A percentile compares a stretch with the other conserved stretches of the same genome.
These are phyloP conservation scores for Pseudochirops cupreus DNA, from an alignment of 2,797 vertebrate genomes.

Conservation along the genomic window DNA sequence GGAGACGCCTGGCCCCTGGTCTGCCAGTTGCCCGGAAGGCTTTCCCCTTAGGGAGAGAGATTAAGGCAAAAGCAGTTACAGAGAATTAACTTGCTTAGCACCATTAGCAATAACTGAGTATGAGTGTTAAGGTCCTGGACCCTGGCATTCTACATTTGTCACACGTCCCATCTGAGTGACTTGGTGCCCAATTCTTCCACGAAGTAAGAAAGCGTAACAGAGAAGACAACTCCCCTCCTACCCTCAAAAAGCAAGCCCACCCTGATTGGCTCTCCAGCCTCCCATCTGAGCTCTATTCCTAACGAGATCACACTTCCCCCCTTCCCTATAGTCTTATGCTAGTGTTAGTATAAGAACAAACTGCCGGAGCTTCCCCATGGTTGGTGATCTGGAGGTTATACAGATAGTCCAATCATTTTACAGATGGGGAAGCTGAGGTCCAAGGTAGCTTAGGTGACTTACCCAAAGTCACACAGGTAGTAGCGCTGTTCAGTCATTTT, in stretches of 20 bases:
- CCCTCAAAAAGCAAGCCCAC: background rate
- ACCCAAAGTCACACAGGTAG: background rate
- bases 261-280: background rate
- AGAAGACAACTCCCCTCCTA: background rate
- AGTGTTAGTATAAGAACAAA: background rate
- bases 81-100: background rate
- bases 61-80: background rate
- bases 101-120: background rate
- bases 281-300: background rate
- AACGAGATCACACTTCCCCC: background rate
- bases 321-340: background rate
- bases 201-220: background rate
- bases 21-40: slow-evolving; percentile 24
- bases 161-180: background rate
- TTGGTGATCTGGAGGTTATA: background rate
- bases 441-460: background rate
- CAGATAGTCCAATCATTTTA: background rate
- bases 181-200: background rate
- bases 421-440: background rate
- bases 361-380: background rate
- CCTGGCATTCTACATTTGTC: background rate
- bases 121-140: background rate
- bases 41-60: background rate
- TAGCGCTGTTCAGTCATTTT: background rate
- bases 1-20: slow-evolving; percentile 43